Conservation (phyloP, 2,888 invertebrate genomes). For the Cheilosia pagana region DNA sequence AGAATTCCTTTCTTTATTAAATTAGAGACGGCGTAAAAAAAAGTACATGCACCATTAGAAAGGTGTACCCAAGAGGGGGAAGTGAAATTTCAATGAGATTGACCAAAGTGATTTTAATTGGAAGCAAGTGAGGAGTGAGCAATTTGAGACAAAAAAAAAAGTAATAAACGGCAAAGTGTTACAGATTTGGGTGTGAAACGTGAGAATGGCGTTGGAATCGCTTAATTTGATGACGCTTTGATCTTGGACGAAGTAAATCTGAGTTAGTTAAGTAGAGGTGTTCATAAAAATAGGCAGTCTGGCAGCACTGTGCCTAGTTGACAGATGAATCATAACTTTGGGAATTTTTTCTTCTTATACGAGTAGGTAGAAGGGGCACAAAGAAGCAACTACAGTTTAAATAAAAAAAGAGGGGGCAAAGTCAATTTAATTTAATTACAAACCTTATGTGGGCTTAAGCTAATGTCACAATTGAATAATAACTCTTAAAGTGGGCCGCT, state of each 20-base stretch:
- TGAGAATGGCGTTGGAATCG: conserved; percentile 25
- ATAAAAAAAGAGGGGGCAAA: no score
- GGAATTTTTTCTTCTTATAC: no score
- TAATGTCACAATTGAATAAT: no score
- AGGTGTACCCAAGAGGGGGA: conserved; percentile 26
- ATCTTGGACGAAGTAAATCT: conserved; percentile 34
- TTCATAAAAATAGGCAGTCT: background rate
- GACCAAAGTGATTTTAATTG: conserved; percentile 74
- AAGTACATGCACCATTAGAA: background rate
- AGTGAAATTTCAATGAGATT: conserved; percentile 54
- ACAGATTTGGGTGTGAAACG: conserved; percentile 1
- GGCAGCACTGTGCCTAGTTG: no score
- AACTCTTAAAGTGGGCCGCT: no score
- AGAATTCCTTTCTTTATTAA: conserved; percentile 75
- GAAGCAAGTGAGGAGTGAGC: conserved; percentile 17
- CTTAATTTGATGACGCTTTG: conserved; percentile 44
- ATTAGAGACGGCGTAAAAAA: conserved; percentile 31
- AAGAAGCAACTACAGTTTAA: no score
- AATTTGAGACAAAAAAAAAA: conserved; percentile 44
- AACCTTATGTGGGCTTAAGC: no score
- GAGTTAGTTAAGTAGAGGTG: background rate
- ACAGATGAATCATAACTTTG: no score
- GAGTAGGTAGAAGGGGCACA: no score
- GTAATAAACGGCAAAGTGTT: conserved; percentile 39
- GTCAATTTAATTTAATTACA: no score